Conservation (phyloP, 1,140 invertebrate genomes). For the Aphelenchoides besseyi region DNA sequence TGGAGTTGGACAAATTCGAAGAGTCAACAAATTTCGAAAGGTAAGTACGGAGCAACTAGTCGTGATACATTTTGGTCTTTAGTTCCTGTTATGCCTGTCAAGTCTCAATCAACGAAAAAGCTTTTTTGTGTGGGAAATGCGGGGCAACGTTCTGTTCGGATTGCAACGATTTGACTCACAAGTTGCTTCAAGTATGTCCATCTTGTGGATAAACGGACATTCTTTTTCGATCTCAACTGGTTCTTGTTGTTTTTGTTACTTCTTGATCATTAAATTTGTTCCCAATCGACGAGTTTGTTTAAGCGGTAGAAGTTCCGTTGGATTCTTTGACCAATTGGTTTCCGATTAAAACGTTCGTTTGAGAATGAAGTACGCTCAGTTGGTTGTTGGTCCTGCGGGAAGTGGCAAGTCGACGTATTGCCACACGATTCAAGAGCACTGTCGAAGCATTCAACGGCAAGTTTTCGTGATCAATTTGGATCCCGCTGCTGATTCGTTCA, state of each 20-base stretch:
- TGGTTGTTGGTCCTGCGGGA: constrained; percentile 90
- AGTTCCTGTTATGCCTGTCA: constrained; percentile 18
- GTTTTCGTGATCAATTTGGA: constrained; percentile 91
- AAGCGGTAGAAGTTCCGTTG: too few relatives aligned
- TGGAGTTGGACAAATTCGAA: constrained; percentile 9
- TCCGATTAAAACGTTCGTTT: not conserved
- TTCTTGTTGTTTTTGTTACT: constrained; percentile 7
- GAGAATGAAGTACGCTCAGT: constrained; percentile 74
- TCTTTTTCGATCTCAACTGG: not conserved
- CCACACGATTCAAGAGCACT: constrained; percentile 79
- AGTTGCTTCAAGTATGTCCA: constrained; percentile 13
- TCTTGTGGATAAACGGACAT: not conserved
- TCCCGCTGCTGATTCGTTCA: constrained; percentile 92
- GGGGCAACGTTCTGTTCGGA: not conserved
- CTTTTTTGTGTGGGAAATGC: not conserved
- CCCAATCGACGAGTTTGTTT: too few relatives aligned
- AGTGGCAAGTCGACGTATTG: constrained; percentile 97
- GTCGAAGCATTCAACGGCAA: constrained; percentile 71
- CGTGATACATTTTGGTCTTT: constrained; percentile 1
- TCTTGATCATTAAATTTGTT: constrained; percentile 5
- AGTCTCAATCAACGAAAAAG: not conserved
- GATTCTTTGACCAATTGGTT: constrained; percentile 2
- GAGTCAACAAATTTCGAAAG: constrained; percentile 8
- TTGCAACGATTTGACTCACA: constrained; percentile 15
- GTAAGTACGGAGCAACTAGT: not conserved